Conservation (phyloP, 2,888 invertebrate genomes). For the Trachelus stipa region DNA sequence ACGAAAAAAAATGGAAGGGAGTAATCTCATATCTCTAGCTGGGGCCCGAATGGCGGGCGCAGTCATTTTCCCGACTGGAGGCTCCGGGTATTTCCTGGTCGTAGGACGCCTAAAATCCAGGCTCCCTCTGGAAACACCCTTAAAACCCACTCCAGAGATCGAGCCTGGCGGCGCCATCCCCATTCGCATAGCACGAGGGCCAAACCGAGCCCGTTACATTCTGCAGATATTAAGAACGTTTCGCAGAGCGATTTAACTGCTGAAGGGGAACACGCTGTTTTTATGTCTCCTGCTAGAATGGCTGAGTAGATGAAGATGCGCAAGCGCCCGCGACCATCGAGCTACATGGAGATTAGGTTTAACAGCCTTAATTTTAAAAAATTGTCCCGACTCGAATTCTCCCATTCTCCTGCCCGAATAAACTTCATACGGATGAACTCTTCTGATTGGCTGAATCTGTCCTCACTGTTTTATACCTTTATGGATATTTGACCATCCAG, state of each 20-base stretch:
- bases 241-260: constrained; percentile 50
- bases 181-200: background rate
- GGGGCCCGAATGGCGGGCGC: constrained; percentile 3
- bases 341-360: constrained; percentile 55
- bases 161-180: background rate
- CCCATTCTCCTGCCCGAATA: constrained; percentile 18
- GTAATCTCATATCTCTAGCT: constrained; percentile 1
- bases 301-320: constrained; percentile 25
- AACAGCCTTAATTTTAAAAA: constrained; percentile 61
- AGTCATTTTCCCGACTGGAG: too few relatives aligned
- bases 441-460: too few relatives aligned
- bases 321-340: constrained; percentile 16
- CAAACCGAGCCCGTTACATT: constrained; percentile 1
- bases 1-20: background rate
- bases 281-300: constrained; percentile 43
- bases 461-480: too few relatives aligned
- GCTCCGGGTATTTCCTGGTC: too few relatives aligned
- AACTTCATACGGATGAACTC: too few relatives aligned
- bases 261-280: constrained; percentile 38
- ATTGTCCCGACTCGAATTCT: constrained; percentile 34
- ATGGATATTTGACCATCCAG: too few relatives aligned
- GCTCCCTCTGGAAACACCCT: background rate
- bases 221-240: constrained; percentile 49
- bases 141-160: background rate
- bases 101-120: too few relatives aligned